These are phyloP conservation scores for Nesoenas mayeri DNA, from an alignment of 2,113 vertebrate species.

Conservation along the genomic window DNA sequence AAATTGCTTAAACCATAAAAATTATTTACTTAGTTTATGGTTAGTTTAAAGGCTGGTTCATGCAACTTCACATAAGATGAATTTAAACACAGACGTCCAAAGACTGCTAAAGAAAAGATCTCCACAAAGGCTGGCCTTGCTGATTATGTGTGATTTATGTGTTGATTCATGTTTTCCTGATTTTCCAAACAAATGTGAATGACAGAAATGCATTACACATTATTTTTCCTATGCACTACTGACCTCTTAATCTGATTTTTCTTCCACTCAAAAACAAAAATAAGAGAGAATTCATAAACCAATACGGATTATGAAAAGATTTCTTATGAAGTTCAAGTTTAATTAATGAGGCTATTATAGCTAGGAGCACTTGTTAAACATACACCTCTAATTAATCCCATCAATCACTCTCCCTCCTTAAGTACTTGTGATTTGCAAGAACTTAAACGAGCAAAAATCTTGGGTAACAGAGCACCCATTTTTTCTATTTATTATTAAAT, in stretches of 20 bases:
- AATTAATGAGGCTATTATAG: constrained; percentile 9
- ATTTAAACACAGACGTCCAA: neutral
- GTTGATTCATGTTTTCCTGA: neutral
- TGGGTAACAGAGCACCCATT: neutral
- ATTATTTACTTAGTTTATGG: neutral
- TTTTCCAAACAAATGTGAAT: constrained; percentile 1
- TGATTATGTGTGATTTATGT: neutral
- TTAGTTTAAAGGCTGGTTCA: neutral
- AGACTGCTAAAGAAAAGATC: neutral
- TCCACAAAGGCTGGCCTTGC: neutral
- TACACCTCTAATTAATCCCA: constrained; percentile 16
- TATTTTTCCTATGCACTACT: neutral
- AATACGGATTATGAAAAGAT: neutral
- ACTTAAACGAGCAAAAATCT: neutral
- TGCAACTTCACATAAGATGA: neutral
- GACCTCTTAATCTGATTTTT: neutral
- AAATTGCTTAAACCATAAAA: neutral
- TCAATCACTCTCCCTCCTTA: neutral
- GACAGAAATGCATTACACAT: neutral
- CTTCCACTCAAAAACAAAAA: neutral
- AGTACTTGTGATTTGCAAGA: neutral
- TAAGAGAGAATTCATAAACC: neutral
- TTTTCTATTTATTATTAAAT: neutral
- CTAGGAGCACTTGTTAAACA: constrained; percentile 19
- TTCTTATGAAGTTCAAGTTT: neutral